Base-by-base conservation (phyloP, 2,113 vertebrate species). In the Acanthochromis polyacanthus region DNA sequence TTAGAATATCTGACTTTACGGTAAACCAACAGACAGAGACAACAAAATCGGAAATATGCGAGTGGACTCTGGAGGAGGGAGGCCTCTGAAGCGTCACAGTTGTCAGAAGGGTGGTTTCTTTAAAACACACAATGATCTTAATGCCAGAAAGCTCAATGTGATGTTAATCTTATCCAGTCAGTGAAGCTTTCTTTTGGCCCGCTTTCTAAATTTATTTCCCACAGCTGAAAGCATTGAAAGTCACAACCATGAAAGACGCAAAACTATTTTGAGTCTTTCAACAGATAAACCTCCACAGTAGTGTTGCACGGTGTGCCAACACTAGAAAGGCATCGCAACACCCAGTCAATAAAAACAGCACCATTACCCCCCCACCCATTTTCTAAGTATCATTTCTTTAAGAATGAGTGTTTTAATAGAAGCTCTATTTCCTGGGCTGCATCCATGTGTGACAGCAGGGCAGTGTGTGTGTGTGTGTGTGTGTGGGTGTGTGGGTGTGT, bases 1-100 rank as follows among this genome's bases (percentile, higher is more conserved):
- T 67, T 45, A 78, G 45, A 84, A 83, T 76, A 73, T 72, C 73
- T 48, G 2, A 79, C 71, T 88, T 89, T 80, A 85, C 83, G 0
- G 83, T 88, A 92, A 89, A 17, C 45, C 22, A 48, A 59, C 25
- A 68, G 45, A 19, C 9, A n/a, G 28, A 62, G 36, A 40, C 16
- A 48, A 51, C 25, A 50, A 80, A 70, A 40, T 53, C 10, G 0
- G 38, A 75, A 81, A 71, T 52, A 17, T 3, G 3, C 14, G 1
- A 40, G 12, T 23, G 50, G 50, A 11, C 25, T 73, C 28, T 56
- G 62, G 79, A 43, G 14, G 66, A 76, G 78, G 25, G 14, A 43
- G 28, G 36, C 66, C 63, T 67, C 22, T 51, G 23, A 64, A 60
- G 10, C 1, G 9, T 53, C 28, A 61, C 3, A 12, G 20, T 20